These are phyloP conservation scores for Rhizomys pruinosus DNA, from an alignment of 2,113 vertebrate species.

Conservation along the genomic window DNA sequence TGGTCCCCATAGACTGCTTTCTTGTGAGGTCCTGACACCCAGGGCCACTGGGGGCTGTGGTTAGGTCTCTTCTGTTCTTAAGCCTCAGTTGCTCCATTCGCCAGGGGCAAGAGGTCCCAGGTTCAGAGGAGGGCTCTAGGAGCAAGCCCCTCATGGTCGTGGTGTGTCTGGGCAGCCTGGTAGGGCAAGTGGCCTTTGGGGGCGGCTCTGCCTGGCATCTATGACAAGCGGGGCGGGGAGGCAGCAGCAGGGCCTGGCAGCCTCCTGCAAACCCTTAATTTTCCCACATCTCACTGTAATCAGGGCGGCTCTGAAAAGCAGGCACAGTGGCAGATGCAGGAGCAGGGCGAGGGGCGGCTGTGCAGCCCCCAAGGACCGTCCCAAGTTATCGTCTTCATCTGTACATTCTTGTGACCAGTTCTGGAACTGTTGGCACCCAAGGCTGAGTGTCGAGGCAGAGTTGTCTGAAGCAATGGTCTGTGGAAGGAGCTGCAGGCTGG, in stretches of 20 bases:
- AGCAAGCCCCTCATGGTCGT: neutral
- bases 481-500: fast-evolving
- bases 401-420: neutral
- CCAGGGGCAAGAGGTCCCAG: neutral
- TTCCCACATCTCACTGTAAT: conserved; percentile 70
- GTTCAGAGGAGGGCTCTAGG: neutral
- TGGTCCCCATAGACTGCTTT: neutral
- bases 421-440: neutral
- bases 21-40: fast-evolving
- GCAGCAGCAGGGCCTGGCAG: conserved; percentile 62
- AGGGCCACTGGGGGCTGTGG: neutral
- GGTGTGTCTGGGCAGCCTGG: neutral
- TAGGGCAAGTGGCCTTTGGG: conserved; percentile 25
- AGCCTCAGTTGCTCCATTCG: neutral
- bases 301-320: conserved; percentile 50
- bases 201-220: conserved; percentile 63
- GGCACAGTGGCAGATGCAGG: conserved; percentile 23
- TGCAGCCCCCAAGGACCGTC: neutral
- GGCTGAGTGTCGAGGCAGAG: neutral
- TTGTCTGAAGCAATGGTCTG: neutral
- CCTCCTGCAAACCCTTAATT: conserved; percentile 72
- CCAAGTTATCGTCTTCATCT: neutral
- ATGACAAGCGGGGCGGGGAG: conserved; percentile 51
- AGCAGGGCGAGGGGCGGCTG: neutral
- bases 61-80: neutral